Evolutionary conservation across 2,797 vertebrate genomes (phyloP), one percentile per base, ranked within the genome.

Genomic region (Danionella dracula): DNA sequence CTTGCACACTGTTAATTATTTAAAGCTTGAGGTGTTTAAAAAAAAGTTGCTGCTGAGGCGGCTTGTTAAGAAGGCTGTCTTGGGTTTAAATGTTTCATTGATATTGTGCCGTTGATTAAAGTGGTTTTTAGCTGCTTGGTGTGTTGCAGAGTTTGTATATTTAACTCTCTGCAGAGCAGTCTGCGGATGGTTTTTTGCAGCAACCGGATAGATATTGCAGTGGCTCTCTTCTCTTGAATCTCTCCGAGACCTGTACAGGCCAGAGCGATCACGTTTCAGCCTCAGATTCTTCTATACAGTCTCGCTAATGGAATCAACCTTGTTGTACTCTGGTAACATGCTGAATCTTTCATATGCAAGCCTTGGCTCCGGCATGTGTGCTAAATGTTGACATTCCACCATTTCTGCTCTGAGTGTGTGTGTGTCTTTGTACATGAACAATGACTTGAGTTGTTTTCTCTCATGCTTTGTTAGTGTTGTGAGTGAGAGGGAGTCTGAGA

Each of bases 301-400:
- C 44, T 55, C 23, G 65, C 66, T 85, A 81, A 84, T 85, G 83
- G 78, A 84, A 79, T 80, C 13, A 70, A 58, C 53, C 48, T 66
- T 21, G 38, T 55, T 38, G 56, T 49, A 29, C 45, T 32, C 48
- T 9, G 29, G 71, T 57, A 65, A 75, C 75, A 55, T 73, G 79
- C 67, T 85, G 77, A 87, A 83, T 85, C 77, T 84, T 87, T 85
- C 76, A 84, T 83, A 78, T 9, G 10, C 64, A 63, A 63, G 44
- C 58, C 48, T 61, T 50, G 64, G 38, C 57, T 76, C 46, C 17
- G 44, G 55, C 66, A 44, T 55, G 68, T 73, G 8, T 40, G 37
- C 55, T 51, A 68, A 61, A 75, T 64, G 62, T 68, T 77, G 72
- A 66, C 78, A 78, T 84, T 84, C 81, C n/a, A 71, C 23, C 23